These are phyloP conservation scores for Menidia beryllina DNA, from an alignment of 2,113 vertebrate genomes.

Conservation along the genomic window DNA sequence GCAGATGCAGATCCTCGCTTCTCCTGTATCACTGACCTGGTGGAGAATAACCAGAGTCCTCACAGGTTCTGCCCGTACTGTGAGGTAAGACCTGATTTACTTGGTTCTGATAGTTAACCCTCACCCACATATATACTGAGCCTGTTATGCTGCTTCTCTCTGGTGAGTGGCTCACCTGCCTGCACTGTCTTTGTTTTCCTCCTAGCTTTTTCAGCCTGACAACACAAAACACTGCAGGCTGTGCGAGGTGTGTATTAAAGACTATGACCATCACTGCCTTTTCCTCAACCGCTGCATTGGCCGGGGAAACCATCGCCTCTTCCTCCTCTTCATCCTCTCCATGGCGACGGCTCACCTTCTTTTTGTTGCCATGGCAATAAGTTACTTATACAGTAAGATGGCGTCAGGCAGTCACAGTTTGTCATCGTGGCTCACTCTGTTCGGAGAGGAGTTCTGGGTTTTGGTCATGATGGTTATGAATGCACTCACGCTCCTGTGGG, in stretches of 20 bases:
- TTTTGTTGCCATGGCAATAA: conserved; percentile 59
- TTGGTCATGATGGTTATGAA: conserved; percentile 77
- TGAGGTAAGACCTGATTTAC: conserved; percentile 73
- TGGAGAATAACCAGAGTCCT: conserved; percentile 78
- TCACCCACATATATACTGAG: background rate
- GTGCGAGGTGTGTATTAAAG: conserved; percentile 82
- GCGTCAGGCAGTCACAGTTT: conserved; percentile 2
- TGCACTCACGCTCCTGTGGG: conserved; percentile 78
- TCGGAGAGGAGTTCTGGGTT: conserved; percentile 81
- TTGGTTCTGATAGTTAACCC: background rate
- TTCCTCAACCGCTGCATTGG: conserved; percentile 85
- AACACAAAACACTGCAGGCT: conserved; percentile 84
- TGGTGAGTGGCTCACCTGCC: background rate
- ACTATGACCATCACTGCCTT: conserved; percentile 87
- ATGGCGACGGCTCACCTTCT: conserved; percentile 69
- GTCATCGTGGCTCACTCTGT: conserved; percentile 50
- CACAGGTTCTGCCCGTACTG: conserved; percentile 84
- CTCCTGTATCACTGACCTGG: conserved; percentile 78
- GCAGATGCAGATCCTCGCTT: conserved; percentile 72
- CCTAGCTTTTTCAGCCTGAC: conserved; percentile 80
- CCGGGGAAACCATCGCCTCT: conserved; percentile 80
- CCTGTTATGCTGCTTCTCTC: background rate
- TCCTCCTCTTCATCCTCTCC: conserved; percentile 80
- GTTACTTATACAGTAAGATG: conserved; percentile 66
- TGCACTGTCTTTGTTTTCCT: conserved; percentile 5